Percentiles rank a stretch among this genome's conserved stretches.
These are phyloP conservation scores for Schizotus pectinicornis DNA, from an alignment of 2,888 invertebrate species.

Conservation along the genomic window DNA sequence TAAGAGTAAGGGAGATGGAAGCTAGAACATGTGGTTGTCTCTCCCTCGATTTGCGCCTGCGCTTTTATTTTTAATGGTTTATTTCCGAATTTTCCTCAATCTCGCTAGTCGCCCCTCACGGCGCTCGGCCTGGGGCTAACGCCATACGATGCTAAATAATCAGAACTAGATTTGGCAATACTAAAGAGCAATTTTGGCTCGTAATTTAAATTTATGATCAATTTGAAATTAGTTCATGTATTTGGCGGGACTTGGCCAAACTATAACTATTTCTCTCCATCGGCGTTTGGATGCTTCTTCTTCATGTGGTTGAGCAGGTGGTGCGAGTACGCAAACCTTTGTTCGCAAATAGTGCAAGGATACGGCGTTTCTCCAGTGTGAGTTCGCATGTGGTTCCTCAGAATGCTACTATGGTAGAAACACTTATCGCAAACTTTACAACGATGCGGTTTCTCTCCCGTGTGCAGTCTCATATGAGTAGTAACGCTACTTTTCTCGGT, in stretches of 20 bases:
- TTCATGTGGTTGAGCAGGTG: slow-evolving; percentile 10
- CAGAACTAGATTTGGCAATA: too few species aligned
- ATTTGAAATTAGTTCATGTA: neutral
- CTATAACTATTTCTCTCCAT: neutral
- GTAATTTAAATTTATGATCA: too few species aligned
- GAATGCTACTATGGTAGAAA: neutral
- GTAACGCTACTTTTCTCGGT: neutral
- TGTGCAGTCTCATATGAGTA: slow-evolving; percentile 7
- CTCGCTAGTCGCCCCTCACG: too few species aligned
- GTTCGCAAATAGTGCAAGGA: slow-evolving; percentile 5
- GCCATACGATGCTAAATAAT: too few species aligned
- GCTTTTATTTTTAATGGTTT: too few species aligned
- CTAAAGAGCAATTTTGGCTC: too few species aligned
- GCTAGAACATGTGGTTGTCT: too few species aligned
- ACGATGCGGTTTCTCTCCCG: neutral
- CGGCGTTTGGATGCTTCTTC: neutral
- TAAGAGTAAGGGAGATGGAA: too few species aligned
- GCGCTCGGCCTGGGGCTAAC: too few species aligned
- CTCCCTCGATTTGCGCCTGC: too few species aligned
- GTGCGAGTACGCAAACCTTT: slow-evolving; percentile 11
- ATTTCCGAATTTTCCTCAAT: too few species aligned
- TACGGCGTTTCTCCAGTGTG: slow-evolving; percentile 13
- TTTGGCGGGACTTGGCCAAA: neutral
- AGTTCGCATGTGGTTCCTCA: slow-evolving; percentile 2
- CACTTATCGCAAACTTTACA: too few species aligned